Percentiles rank a stretch among this genome's conserved stretches.
phyloP scores from a whole-genome alignment of 2,888 invertebrate genomes.

The Euzophera pinguis region DNA sequence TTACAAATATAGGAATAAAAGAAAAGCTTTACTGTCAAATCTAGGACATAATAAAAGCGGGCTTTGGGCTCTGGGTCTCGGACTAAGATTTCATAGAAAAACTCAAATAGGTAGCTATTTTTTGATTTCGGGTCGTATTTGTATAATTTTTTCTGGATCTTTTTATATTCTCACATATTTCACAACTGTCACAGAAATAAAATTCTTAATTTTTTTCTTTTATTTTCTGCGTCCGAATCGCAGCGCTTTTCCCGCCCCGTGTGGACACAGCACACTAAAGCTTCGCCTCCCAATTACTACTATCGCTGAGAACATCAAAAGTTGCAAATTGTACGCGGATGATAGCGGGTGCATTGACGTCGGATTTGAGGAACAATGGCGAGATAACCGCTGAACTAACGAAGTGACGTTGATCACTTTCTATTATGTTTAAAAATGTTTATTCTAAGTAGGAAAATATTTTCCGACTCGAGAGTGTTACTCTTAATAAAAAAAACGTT shows the following conservation, averaged over 20 bases:
- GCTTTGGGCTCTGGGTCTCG: no score
- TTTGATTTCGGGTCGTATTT: no score
- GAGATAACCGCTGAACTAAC: slow-evolving; percentile 16
- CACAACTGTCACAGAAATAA: no score
- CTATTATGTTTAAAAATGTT: neutral
- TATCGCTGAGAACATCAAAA: slow-evolving; percentile 70
- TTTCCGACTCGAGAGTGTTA: no score
- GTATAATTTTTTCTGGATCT: no score
- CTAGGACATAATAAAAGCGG: no score
- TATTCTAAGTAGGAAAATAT: neutral
- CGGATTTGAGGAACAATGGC: slow-evolving; percentile 44
- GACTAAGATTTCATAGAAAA: no score
- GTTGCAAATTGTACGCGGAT: slow-evolving; percentile 59
- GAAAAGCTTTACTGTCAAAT: no score
- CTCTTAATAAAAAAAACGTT: no score
- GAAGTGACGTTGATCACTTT: slow-evolving; percentile 8
- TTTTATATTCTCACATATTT: no score
- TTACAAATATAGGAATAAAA: no score
- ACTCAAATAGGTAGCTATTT: no score
- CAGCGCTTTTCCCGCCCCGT: slow-evolving; percentile 15
- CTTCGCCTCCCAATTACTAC: slow-evolving; percentile 59
- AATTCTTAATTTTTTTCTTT: neutral
- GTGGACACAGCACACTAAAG: slow-evolving; percentile 14
- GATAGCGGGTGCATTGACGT: slow-evolving; percentile 50
- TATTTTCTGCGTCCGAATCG: neutral